Base-by-base conservation (phyloP, 2,797 vertebrate species). In the Toxotes lorentzi region DNA sequence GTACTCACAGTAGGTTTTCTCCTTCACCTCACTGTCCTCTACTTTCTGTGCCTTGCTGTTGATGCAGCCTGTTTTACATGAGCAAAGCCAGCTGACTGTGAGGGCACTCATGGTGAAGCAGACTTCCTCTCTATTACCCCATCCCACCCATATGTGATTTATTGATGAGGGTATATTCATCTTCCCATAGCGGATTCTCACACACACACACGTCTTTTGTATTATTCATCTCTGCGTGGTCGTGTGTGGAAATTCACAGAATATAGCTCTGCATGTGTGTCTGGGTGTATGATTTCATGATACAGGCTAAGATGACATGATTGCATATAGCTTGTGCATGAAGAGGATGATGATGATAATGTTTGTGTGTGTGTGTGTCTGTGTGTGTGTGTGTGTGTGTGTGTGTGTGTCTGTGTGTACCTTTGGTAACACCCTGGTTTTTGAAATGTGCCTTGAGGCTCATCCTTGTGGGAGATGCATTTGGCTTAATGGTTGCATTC, bases 401-500 rank as follows among this genome's bases (percentile, higher is more conserved):
- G 50, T 61, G 43, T 51, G 23, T 41, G 47, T 35, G 27, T 43
- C 38, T 56, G 60, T 21, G 41, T 23, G 53, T 1, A 41, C 43
- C 71, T 78, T 48, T 10, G 1, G 38, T 65, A 51, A 30, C n/a
- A 58, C 58, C 73, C 69, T 78, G 48, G 65, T 64, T 80, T 82
- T 70, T 71, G 11, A 78, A 80, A 66, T 30, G 0, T 87, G 79
- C 86, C 90, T 90, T 38, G 68, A 82, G 91, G 90, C 86, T 83
- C 71, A 65, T 82, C 81, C 78, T 82, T 50, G 66, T 60, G 69
- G 58, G 82, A 83, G 85, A 84, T 69, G 58, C 16, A 70, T 83
- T 82, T 76, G 74, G 73, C 72, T 64, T 88, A 76, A 84, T 87
- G 76, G 83, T 40, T 79, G 86, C 86, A 90, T 92, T 93, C 90